Percentiles rank a stretch among this genome's conserved stretches.
These are phyloP conservation scores for Cyrtodaria siliqua DNA, from an alignment of 2,888 invertebrate genomes.

Conservation along the genomic window DNA sequence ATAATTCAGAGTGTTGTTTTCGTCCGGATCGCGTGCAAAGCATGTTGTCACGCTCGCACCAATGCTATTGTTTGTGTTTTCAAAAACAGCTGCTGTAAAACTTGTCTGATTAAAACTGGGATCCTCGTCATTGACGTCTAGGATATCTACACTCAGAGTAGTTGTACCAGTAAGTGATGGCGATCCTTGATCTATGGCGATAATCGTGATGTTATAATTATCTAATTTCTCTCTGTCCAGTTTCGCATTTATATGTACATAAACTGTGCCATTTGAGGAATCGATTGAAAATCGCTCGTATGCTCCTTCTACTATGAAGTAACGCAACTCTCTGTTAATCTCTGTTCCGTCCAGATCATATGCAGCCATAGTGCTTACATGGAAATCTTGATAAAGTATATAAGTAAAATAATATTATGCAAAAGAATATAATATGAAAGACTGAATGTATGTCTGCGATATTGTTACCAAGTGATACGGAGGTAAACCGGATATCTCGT, in stretches of 20 bases:
- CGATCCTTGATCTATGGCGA: conserved; percentile 72
- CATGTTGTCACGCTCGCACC: conserved; percentile 1
- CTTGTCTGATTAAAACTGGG: conserved; percentile 50
- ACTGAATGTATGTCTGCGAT: no score
- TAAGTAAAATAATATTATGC: no score
- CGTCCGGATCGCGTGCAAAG: conserved; percentile 40
- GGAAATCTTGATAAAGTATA: no score
- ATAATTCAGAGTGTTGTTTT: conserved; percentile 18
- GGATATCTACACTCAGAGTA: conserved; percentile 67
- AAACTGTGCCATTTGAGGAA: conserved; percentile 36
- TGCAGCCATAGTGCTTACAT: conserved; percentile 23
- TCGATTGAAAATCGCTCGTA: conserved; percentile 46
- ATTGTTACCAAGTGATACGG: no score
- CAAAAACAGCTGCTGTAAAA: conserved; percentile 10
- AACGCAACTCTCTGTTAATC: conserved; percentile 40
- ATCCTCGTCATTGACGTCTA: conserved; percentile 78
- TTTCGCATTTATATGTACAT: conserved; percentile 26
- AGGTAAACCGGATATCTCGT: no score
- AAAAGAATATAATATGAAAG: no score
- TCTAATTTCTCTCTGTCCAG: conserved; percentile 46
- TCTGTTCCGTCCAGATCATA: conserved; percentile 46
- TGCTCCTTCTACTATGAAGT: conserved; percentile 43
- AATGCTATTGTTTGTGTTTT: conserved; percentile 7
- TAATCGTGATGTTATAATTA: conserved; percentile 68
- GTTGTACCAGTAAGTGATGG: conserved; percentile 67